A percentile compares a stretch with the other conserved stretches of the same genome.
phyloP scores from a whole-genome alignment of 2,888 invertebrate species.

The Operophtera brumata region DNA sequence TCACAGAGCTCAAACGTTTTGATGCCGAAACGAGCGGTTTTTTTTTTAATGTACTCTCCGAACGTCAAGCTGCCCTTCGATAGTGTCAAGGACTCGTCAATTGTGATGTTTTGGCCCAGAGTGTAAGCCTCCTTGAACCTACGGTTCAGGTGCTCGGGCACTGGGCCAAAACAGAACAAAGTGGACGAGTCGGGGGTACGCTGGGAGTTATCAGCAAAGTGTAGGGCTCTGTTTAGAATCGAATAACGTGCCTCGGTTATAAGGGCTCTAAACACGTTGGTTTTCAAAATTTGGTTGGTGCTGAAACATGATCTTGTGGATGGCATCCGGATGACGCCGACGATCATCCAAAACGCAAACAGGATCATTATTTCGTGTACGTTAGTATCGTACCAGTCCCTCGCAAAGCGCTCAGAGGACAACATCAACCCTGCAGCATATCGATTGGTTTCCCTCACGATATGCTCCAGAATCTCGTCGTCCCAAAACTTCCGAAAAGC shows the following conservation, averaged over 20 bases:
- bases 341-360: slow-evolving; percentile 12
- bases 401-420: not conserved
- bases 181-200: not conserved
- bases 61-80: too few relatives aligned
- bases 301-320: not conserved
- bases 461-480: not conserved
- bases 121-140: too few relatives aligned
- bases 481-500: not conserved
- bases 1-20: too few relatives aligned
- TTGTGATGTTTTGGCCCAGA: not conserved
- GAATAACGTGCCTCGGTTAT: not conserved
- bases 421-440: not conserved
- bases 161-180: not conserved
- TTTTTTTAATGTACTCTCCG: too few relatives aligned
- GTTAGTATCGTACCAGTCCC: not conserved
- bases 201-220: not conserved
- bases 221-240: not conserved
- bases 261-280: not conserved
- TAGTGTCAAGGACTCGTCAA: slow-evolving; percentile 25
- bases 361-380: not conserved
- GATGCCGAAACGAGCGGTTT: slow-evolving; percentile 18
- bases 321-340: too few relatives aligned
- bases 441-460: too few relatives aligned
- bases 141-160: not conserved
- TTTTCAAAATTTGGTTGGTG: not conserved